Conservation (phyloP, 2,888 invertebrate genomes). For the Spisula subtruncata region DNA sequence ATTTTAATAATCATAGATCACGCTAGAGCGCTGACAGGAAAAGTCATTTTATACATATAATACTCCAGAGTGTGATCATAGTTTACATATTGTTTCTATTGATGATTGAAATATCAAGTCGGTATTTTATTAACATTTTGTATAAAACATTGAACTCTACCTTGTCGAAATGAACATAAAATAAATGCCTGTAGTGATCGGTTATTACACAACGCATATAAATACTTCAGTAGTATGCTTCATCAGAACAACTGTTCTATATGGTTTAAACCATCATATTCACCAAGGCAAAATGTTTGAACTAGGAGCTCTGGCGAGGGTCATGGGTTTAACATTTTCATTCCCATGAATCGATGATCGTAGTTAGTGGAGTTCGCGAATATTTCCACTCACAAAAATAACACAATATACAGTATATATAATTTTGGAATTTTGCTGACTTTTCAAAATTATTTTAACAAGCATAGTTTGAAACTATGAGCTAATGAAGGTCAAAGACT, state of each 20-base stretch:
- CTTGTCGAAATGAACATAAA: not conserved
- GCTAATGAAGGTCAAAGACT: too few relatives aligned
- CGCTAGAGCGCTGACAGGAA: not conserved
- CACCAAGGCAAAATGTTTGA: too few relatives aligned
- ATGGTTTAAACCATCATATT: not conserved
- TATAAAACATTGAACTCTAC: not conserved
- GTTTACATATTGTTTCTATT: not conserved
- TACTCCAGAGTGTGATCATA: not conserved
- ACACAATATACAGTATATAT: too few relatives aligned
- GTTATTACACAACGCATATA: not conserved
- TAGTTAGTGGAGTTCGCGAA: too few relatives aligned
- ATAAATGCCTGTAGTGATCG: not conserved
- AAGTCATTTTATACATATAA: not conserved
- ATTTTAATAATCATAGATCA: not conserved
- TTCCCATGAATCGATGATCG: too few relatives aligned
- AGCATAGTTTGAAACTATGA: too few relatives aligned
- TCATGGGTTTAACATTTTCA: too few relatives aligned
- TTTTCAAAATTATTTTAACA: too few relatives aligned
- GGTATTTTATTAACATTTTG: constrained; percentile 9
- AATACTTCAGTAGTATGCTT: not conserved
- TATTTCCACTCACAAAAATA: too few relatives aligned
- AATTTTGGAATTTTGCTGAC: too few relatives aligned
- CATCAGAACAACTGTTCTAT: not conserved
- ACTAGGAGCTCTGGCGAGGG: too few relatives aligned
- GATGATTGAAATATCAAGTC: not conserved